Conservation (phyloP, 2,888 invertebrate genomes). For the Sinotaia quadrata region DNA sequence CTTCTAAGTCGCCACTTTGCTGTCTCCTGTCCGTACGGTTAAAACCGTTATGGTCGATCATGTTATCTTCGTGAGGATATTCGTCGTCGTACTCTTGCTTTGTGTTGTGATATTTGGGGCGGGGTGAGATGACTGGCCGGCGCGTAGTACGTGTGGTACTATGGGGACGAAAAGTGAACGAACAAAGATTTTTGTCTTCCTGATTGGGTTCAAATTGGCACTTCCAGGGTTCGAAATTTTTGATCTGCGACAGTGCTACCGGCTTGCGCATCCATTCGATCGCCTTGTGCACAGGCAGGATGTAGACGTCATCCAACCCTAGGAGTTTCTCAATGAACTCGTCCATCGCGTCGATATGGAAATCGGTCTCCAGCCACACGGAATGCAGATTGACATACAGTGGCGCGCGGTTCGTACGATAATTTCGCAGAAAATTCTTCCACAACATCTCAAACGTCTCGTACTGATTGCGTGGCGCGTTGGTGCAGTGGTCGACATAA, state of each 20-base stretch:
- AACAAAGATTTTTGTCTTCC: constrained; percentile 31
- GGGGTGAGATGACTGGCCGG: neutral
- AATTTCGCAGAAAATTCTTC: constrained; percentile 84
- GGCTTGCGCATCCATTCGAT: constrained; percentile 63
- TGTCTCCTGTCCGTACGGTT: neutral
- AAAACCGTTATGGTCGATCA: constrained; percentile 17
- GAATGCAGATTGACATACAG: constrained; percentile 88
- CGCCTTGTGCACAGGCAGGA: constrained; percentile 56
- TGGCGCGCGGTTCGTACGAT: constrained; percentile 80
- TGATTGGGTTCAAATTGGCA: constrained; percentile 43
- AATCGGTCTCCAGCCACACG: constrained; percentile 74
- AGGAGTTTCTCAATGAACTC: constrained; percentile 58
- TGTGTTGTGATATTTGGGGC: constrained; percentile 14
- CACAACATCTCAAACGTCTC: constrained; percentile 75
- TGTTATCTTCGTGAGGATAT: constrained; percentile 10
- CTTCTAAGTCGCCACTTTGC: neutral
- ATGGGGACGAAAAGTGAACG: constrained; percentile 30
- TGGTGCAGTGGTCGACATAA: constrained; percentile 65
- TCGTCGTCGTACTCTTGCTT: constrained; percentile 22
- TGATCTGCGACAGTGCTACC: constrained; percentile 48
- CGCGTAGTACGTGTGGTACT: neutral
- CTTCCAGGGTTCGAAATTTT: constrained; percentile 59
- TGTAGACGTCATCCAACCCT: constrained; percentile 62
- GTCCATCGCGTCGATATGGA: constrained; percentile 62
- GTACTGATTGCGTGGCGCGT: constrained; percentile 57